phyloP scores from a whole-genome alignment of 2,888 invertebrate species.

The Chydorus sphaericus region DNA sequence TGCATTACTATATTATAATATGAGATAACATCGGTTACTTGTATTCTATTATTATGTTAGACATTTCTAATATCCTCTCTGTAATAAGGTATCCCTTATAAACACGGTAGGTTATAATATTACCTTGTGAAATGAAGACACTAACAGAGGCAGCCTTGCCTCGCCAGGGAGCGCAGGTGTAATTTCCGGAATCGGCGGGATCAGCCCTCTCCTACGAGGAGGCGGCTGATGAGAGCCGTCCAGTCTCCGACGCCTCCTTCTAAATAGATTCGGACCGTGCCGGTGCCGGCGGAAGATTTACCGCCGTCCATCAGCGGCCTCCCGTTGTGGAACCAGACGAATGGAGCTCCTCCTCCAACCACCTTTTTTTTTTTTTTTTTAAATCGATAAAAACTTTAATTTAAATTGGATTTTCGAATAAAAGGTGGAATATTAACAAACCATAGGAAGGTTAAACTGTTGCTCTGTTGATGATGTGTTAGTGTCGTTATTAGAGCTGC shows the following conservation, averaged over 20 bases:
- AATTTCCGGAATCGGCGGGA: constrained; percentile 76
- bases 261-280: neutral
- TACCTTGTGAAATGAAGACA: constrained; percentile 82
- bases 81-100: too few species aligned
- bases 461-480: too few species aligned
- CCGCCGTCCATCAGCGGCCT: constrained; percentile 1
- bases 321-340: constrained; percentile 13
- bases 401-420: neutral
- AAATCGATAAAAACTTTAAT: neutral
- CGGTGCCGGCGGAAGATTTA: constrained; percentile 1
- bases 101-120: too few species aligned
- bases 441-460: neutral
- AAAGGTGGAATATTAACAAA: neutral
- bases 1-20: too few species aligned
- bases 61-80: too few species aligned
- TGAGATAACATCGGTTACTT: too few species aligned
- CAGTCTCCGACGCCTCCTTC: neutral
- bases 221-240: constrained; percentile 22
- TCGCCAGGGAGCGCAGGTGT: constrained; percentile 77
- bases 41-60: too few species aligned
- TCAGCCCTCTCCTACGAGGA: constrained; percentile 68
- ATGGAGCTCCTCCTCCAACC: neutral
- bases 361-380: neutral
- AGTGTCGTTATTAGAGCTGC: neutral
- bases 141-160: constrained; percentile 76